Percentiles rank a stretch among this genome's conserved stretches.
Conservation (phyloP, 2,888 invertebrate genomes). For the Macaria liturata region DNA sequence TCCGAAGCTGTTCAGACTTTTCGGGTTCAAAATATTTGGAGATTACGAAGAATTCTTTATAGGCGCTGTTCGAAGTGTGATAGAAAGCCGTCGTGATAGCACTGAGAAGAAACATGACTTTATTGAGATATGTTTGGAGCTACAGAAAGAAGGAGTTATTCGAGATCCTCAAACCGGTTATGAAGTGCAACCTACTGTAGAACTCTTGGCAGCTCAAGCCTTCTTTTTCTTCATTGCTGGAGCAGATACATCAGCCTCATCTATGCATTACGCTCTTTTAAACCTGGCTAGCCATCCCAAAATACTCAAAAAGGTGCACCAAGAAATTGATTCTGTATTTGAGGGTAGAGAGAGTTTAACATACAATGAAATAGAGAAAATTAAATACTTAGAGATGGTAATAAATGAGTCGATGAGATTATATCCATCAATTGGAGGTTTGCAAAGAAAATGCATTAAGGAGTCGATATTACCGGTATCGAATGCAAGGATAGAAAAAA, state of each 20-base stretch:
- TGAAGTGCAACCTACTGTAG: constrained; percentile 53
- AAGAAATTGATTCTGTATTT: constrained; percentile 63
- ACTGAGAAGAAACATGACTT: constrained; percentile 52
- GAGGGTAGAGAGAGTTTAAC: constrained; percentile 47
- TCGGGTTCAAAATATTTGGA: constrained; percentile 54
- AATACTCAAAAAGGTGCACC: constrained; percentile 56
- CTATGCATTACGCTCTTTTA: constrained; percentile 61
- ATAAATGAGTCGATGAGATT: constrained; percentile 59
- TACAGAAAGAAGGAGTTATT: constrained; percentile 57
- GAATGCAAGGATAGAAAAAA: constrained; percentile 50
- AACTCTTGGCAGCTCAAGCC: constrained; percentile 67
- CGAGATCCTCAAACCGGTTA: constrained; percentile 51
- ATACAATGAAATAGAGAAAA: constrained; percentile 53
- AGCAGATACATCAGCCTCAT: constrained; percentile 65
- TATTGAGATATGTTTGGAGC: constrained; percentile 56
- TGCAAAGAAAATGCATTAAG: constrained; percentile 54
- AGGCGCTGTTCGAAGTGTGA: constrained; percentile 53
- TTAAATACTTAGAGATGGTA: constrained; percentile 67
- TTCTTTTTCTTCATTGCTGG: constrained; percentile 76
- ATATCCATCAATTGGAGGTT: constrained; percentile 56
- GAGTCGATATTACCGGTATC: constrained; percentile 51
- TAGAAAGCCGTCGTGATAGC: constrained; percentile 45
- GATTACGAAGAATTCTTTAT: constrained; percentile 60
- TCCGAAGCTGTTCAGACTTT: constrained; percentile 46
- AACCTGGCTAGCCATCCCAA: constrained; percentile 60